Evolutionary conservation across 2,888 invertebrate genomes (phyloP).

Genomic region (Megastigmus dorsalis): DNA sequence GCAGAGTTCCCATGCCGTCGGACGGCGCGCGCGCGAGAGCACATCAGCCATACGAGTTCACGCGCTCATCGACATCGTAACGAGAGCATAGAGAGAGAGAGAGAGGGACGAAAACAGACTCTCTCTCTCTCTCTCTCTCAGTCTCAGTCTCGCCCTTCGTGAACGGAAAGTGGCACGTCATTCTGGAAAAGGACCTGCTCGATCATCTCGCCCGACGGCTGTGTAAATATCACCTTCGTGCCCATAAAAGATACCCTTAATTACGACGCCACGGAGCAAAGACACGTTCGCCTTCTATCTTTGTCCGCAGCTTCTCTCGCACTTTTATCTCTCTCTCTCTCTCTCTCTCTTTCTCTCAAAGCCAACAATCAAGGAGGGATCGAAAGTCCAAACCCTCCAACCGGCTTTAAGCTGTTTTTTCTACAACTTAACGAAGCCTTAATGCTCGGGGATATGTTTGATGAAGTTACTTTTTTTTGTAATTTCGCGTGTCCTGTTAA

Average conservation of each 20-base stretch:
- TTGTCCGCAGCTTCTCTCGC: not conserved
- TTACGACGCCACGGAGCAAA: conserved; percentile 66
- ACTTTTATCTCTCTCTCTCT: not conserved
- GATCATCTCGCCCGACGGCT: conserved; percentile 71
- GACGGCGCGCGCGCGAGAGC: not conserved
- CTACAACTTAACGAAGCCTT: conserved; percentile 33
- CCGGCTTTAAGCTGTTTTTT: conserved; percentile 43
- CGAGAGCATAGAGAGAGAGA: conserved; percentile 15
- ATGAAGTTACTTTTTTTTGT: not conserved
- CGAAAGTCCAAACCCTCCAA: not conserved
- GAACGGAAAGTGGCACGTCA: conserved; percentile 65
- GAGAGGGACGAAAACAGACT: conserved; percentile 24
- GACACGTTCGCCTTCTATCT: conserved; percentile 60
- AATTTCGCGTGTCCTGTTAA: conserved; percentile 13
- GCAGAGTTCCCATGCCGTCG: conserved; percentile 3
- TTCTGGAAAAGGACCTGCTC: conserved; percentile 67
- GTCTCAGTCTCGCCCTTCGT: conserved; percentile 34
- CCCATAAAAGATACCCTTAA: conserved; percentile 71
- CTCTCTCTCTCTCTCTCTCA: too few relatives aligned
- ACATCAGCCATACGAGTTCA: not conserved
- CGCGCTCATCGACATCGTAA: conserved; percentile 42
- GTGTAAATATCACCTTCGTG: conserved; percentile 72
- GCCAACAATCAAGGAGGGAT: conserved; percentile 18
- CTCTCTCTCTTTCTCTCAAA: not conserved
- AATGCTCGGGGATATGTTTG: conserved; percentile 13